Evolutionary conservation across 2,888 invertebrate species (phyloP), one percentile per base, ranked within the genome.

Genomic region (Brassicogethes aeneus): DNA sequence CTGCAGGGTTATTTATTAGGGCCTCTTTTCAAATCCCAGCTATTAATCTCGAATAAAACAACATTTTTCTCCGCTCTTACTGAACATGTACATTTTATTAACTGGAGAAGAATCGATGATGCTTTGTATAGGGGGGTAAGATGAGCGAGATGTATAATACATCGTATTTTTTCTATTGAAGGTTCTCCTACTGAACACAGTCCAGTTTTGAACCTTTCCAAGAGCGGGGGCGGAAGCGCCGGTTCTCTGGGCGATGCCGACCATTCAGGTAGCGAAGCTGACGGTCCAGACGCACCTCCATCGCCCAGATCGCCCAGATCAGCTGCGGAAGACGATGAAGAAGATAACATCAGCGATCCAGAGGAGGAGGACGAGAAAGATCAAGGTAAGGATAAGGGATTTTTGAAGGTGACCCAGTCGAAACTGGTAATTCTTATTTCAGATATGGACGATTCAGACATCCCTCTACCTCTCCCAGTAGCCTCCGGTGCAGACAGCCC

Each of bases 201-300:
- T 80, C 92, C 92, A 47, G 90, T 92, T 52, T 71, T 92, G 59
- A 92, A 92, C 72, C 75, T 93, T 43, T 91, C 92, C 40, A 92
- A 92, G 71, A 88, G 87, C 42, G 89, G 87, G 39, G 83, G 83
- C 46, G 87, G 85, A 50, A 86, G 87, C 59, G 70, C 69, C 32
- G 70, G 60, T 61, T 79, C 79, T 33, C 66, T 77, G 23, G 79
- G 77, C 34, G 82, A 81, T 46, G 75, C 74, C 51, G 80, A 81
- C 52, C 74, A 73, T 57, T 77, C 77, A 47, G 77, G 77, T 51
- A 77, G 77, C 58, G 75, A 83, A 69, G 72, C 78, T 62, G 75
- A 80, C 65, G 72, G 79, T 66, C 62, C 77, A 61, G 70, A 79
- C 42, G 67, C 74, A 35, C 75, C 68, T 31, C 65, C 65, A 14